A percentile compares a stretch with the other conserved stretches of the same genome.
These are phyloP conservation scores for Caenorhabditis panamensis DNA, from an alignment of 2,888 invertebrate genomes.

Conservation along the genomic window DNA sequence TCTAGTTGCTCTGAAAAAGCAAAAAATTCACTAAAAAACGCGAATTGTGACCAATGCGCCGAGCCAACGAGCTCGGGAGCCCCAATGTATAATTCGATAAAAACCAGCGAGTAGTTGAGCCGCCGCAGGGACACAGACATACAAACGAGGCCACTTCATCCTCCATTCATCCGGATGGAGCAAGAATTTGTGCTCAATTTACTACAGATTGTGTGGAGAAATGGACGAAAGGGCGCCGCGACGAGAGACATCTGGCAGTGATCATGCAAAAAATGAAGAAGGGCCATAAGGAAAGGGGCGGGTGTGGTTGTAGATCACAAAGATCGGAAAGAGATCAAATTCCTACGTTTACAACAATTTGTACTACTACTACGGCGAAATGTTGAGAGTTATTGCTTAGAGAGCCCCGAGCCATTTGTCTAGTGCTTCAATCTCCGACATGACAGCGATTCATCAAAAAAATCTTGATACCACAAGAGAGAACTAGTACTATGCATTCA, in stretches of 20 bases:
- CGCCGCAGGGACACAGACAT: no score
- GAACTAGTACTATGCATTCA: constrained; percentile 5
- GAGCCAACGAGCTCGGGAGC: no score
- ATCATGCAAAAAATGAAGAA: not conserved
- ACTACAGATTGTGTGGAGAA: not conserved
- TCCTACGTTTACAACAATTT: no score
- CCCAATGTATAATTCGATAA: constrained; percentile 14
- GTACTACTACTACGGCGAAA: no score
- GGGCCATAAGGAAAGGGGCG: not conserved
- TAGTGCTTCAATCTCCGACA: constrained; percentile 6
- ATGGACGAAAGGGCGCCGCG: not conserved
- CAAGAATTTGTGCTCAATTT: not conserved
- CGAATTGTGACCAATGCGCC: no score
- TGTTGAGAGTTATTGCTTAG: no score
- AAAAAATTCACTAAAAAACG: no score
- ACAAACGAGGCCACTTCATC: constrained; percentile 23
- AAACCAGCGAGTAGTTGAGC: no score
- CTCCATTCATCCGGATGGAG: not conserved
- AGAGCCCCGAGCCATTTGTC: not conserved
- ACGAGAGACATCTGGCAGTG: not conserved
- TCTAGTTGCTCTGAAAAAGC: no score
- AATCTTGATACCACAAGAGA: constrained; percentile 40
- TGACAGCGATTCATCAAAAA: constrained; percentile 48
- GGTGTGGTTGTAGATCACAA: not conserved
- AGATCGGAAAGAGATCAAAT: not conserved